Conservation (phyloP, 2,797 vertebrate genomes). For the Alauda arvensis region DNA sequence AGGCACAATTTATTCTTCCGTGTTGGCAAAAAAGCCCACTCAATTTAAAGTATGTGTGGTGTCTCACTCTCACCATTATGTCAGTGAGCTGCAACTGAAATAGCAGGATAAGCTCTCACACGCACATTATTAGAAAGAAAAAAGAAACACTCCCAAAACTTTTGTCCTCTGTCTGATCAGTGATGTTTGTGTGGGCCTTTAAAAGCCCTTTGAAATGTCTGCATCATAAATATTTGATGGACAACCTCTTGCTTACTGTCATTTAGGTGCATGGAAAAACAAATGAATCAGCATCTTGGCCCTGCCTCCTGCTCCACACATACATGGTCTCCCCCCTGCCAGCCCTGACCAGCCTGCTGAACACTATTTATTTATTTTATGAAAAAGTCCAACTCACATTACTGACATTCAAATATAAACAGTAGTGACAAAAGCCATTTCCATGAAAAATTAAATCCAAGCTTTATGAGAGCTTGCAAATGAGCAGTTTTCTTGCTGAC, state of each 20-base stretch:
- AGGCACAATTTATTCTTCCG: background rate
- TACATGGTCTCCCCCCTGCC: background rate
- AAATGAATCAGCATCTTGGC: constrained; percentile 21
- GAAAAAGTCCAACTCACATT: background rate
- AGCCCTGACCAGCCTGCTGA: background rate
- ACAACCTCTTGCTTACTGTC: constrained; percentile 39
- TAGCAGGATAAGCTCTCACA: background rate
- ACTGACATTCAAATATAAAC: constrained; percentile 2
- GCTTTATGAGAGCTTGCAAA: background rate
- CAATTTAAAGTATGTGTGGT: background rate
- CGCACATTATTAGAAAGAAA: background rate
- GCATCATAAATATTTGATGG: constrained; percentile 67
- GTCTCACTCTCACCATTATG: background rate
- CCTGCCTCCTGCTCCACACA: background rate
- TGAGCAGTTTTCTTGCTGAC: background rate
- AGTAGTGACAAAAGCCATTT: constrained; percentile 6
- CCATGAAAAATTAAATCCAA: constrained; percentile 20
- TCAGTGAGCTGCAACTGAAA: background rate
- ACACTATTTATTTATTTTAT: background rate
- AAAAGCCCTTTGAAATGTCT: constrained; percentile 43
- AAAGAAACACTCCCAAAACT: background rate
- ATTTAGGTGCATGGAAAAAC: background rate
- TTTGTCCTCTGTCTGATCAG: background rate
- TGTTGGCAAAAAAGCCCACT: background rate
- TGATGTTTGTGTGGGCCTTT: background rate